Conservation (phyloP, 2,113 vertebrate genomes). For the Nyctibius bracteatus region DNA sequence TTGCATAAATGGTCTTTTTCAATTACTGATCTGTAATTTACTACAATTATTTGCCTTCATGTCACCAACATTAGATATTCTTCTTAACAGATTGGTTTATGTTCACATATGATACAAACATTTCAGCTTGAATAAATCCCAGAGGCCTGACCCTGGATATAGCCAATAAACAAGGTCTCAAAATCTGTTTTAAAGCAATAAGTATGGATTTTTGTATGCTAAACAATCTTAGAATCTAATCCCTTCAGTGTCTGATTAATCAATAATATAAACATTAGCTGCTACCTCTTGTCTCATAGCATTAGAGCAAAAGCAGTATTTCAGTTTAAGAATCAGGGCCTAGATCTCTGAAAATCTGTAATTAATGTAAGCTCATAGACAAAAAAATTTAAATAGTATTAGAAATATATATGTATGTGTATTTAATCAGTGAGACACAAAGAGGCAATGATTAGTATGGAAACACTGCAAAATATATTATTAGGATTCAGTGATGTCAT, state of each 20-base stretch:
- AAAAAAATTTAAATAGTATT: neutral
- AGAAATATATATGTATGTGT: neutral
- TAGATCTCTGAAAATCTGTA: neutral
- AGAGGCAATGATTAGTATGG: neutral
- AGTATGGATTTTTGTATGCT: conserved; percentile 41
- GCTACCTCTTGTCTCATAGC: neutral
- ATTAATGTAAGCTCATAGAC: neutral
- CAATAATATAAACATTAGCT: conserved; percentile 54
- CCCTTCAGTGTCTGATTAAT: conserved; percentile 35
- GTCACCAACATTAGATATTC: neutral
- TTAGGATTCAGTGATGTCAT: neutral
- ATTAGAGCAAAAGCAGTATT: neutral
- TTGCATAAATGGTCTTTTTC: neutral
- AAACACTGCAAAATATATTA: neutral
- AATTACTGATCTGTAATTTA: conserved; percentile 18
- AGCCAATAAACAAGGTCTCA: conserved; percentile 8
- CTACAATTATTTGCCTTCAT: neutral
- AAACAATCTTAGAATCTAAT: conserved; percentile 36
- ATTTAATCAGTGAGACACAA: neutral
- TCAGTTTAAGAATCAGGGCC: neutral
- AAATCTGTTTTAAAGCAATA: conserved; percentile 30
- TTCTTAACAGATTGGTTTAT: neutral
- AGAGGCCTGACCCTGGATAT: neutral
- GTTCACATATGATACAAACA: neutral
- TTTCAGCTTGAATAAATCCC: conserved; percentile 30